A percentile compares a stretch with the other conserved stretches of the same genome.
Evolutionary conservation across 2,113 vertebrate species (phyloP).

Genomic region (Pseudois nayaur): DNA sequence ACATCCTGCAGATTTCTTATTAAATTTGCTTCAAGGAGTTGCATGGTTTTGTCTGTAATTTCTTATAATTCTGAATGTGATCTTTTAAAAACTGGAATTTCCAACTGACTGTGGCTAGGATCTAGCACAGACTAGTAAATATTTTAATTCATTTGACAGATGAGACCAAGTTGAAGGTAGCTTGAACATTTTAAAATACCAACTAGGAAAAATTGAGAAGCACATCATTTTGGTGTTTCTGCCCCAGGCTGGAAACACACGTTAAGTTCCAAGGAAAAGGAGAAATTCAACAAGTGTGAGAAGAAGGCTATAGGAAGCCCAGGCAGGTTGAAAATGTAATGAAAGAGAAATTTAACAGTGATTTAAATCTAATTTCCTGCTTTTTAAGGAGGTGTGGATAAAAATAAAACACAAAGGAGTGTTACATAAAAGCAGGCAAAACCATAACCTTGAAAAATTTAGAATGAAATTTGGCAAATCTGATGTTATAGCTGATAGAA

Average conservation of each 20-base stretch:
- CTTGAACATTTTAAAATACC: background rate
- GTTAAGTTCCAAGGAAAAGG: background rate
- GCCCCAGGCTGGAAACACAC: background rate
- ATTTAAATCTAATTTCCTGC: background rate
- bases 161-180: background rate
- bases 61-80: background rate
- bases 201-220: background rate
- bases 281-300: background rate
- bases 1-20: background rate
- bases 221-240: background rate
- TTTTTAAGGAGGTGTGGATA: background rate
- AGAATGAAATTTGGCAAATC: background rate
- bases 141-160: background rate
- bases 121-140: background rate
- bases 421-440: background rate
- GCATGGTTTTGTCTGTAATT: background rate
- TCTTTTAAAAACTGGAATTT: background rate
- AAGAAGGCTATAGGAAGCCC: background rate
- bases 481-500: background rate
- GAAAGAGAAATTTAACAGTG: background rate
- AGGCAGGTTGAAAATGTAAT: background rate
- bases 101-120: background rate
- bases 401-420: slow-evolving; percentile 4
- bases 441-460: background rate
- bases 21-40: background rate